Percentiles rank a stretch among this genome's conserved stretches.
Conservation (phyloP, 2,888 invertebrate genomes). For the Sarcophaga rosellei region DNA sequence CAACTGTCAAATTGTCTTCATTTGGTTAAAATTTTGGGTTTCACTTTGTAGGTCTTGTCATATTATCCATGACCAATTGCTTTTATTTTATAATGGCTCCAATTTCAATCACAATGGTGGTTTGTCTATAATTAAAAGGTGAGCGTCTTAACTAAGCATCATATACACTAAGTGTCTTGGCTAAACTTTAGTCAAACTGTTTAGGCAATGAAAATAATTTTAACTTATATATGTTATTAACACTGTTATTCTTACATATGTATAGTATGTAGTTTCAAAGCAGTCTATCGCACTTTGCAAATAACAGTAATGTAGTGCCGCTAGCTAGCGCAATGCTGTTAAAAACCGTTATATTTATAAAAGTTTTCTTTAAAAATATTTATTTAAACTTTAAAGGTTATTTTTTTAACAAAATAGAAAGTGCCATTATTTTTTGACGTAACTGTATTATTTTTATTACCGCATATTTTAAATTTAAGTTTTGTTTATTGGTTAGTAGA, state of each 20-base stretch:
- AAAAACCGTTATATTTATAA: background rate
- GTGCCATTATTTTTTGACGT: too few species aligned
- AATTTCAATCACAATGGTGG: too few species aligned
- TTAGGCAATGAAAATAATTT: too few species aligned
- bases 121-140: background rate
- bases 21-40: background rate
- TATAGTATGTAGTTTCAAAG: too few species aligned
- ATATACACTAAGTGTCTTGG: background rate
- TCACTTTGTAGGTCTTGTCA: conserved; percentile 25
- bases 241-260: too few species aligned
- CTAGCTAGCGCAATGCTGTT: background rate
- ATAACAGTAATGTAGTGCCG: background rate
- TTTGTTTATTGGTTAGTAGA: too few species aligned
- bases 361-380: background rate
- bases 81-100: too few species aligned
- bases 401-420: too few species aligned
- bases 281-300: background rate
- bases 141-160: background rate
- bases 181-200: background rate
- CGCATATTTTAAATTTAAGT: too few species aligned
- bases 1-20: background rate
- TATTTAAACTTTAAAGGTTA: too few species aligned
- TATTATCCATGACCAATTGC: background rate
- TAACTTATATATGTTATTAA: too few species aligned
- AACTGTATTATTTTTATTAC: too few species aligned